Base-by-base conservation (phyloP, 2,888 invertebrate species). In the Drosophila suboccidentalis region DNA sequence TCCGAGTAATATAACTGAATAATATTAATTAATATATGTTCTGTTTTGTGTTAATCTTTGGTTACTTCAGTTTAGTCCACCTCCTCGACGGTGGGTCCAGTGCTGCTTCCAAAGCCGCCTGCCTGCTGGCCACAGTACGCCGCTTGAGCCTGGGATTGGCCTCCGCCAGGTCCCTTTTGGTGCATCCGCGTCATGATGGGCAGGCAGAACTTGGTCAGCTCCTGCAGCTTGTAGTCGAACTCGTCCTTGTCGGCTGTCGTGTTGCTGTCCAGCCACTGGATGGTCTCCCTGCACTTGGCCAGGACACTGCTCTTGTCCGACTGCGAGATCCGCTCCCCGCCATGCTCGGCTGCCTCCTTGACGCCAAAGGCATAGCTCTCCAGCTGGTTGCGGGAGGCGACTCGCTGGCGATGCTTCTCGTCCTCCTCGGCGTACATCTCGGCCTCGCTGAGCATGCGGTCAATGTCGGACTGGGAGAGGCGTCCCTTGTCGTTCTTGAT, bases 401-500 rank as follows among this genome's bases (percentile, higher is more conserved):
- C 94, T 47, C 95, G 93, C 77, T 96, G 94, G 13, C 94, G 93
- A 80, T 96, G 96, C 78, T 94, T 94, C 64, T 95, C 95, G 82
- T 97, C 96, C 86, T 96, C 96, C 41, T 95, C 95, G 47, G 94
- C 94, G 92, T 95, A 96, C 55, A 93, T 93, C 87, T 96, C 96
- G 0, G 96, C 96, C 73, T 96, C 96, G 4, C 94, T 92, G 36
- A 96, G 92, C 96, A 96, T 97, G 69, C 95, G 94, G 74, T 97
- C 96, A 77, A 97, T 97, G 15, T 97, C 97, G 9, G 95, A 95
- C 90, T 97, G 96, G 17, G 96, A 96, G 51, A 97, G 93, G 6
- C 97, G 94, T 0, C 97, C 96, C 89, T 95, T 96, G 93, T 97
- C 96, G 93, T 97, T 97, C 91, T 96, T 96, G 73, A 97, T 97